Percentiles rank a stretch among this genome's conserved stretches.
phyloP scores from a whole-genome alignment of 2,797 vertebrate genomes.

The Cyclura pinguis region DNA sequence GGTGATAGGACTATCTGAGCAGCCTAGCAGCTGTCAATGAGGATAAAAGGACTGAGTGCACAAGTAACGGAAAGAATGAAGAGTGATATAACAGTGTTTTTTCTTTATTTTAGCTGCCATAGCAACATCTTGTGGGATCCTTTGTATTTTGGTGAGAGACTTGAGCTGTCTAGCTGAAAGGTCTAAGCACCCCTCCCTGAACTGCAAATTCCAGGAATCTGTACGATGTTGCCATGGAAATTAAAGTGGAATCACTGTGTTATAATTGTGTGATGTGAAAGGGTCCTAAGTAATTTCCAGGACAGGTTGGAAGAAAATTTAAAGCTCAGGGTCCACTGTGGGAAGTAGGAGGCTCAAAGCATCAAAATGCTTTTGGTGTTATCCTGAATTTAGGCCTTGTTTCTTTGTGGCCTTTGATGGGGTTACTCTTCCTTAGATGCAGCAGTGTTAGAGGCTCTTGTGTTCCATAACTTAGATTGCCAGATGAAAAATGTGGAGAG shows the following conservation, averaged over 20 bases:
- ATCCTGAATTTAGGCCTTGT: background rate
- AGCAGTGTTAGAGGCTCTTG: too few species aligned
- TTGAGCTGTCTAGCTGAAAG: too few species aligned
- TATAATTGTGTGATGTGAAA: too few species aligned
- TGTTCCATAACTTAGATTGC: background rate
- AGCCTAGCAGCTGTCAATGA: background rate
- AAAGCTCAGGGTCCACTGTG: background rate
- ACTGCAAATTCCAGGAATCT: too few species aligned
- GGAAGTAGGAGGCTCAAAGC: background rate
- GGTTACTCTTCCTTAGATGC: background rate
- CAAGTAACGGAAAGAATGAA: background rate
- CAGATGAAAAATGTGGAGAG: too few species aligned
- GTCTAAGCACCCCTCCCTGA: too few species aligned
- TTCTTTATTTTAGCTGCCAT: too few species aligned
- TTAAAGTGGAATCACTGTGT: too few species aligned
- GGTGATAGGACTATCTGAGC: background rate
- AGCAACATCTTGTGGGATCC: too few species aligned
- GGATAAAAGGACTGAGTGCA: background rate
- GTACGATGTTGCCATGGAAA: too few species aligned
- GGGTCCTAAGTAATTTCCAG: background rate
- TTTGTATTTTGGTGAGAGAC: too few species aligned
- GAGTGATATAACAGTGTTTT: background rate
- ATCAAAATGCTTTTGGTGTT: background rate
- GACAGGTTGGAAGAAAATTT: background rate
- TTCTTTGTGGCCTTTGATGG: background rate